Evolutionary conservation across 2,888 invertebrate species (phyloP).

Genomic region (Andrena chrysosceles): DNA sequence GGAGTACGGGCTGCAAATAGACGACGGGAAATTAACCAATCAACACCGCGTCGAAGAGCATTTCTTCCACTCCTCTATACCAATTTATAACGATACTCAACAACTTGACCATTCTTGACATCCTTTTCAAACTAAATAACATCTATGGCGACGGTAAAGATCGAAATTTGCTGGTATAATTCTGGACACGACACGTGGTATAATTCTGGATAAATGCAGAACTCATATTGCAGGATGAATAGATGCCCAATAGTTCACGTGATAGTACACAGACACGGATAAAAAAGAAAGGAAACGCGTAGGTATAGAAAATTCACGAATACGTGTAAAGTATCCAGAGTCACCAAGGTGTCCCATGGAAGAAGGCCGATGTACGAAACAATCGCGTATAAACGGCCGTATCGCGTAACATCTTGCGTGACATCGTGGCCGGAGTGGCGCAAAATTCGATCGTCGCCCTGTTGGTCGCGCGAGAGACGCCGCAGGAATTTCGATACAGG

Average conservation of each 20-base stretch:
- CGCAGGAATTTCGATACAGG: constrained; percentile 44
- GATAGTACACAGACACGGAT: too few species aligned
- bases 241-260: too few species aligned
- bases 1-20: constrained; percentile 36
- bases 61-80: background rate
- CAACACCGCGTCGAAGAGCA: constrained; percentile 1
- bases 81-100: background rate
- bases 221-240: background rate
- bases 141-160: too few species aligned
- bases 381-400: constrained; percentile 25
- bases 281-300: too few species aligned
- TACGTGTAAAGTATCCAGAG: too few species aligned
- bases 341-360: background rate
- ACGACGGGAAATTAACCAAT: background rate
- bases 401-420: constrained; percentile 31
- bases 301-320: too few species aligned
- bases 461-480: constrained; percentile 23
- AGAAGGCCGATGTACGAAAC: constrained; percentile 3
- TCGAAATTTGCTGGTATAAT: too few species aligned
- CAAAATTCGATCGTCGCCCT: constrained; percentile 46
- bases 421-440: constrained; percentile 17
- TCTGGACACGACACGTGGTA: too few species aligned
- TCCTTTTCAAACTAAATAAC: too few species aligned
- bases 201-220: background rate
- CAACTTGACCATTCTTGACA: too few species aligned